Evolutionary conservation across 2,797 vertebrate genomes (phyloP), one percentile per base, ranked within the genome.

Genomic region (Rhabdomys pumilio): DNA sequence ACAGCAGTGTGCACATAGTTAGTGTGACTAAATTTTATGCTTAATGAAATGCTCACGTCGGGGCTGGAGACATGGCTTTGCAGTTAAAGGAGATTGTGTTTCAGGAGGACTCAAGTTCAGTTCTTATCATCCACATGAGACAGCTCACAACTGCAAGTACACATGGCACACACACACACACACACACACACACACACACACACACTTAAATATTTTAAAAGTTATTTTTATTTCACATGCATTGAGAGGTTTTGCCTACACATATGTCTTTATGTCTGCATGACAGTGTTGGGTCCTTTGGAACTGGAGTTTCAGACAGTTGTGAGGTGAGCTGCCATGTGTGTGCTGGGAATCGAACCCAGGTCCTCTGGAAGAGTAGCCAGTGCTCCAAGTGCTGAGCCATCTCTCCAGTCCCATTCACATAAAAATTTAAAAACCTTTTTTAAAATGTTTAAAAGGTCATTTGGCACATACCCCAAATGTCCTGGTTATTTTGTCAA

Each of bases 1-100:
- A 6, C 3, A 0, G 11, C 44, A 1, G 1, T 5, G 26, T 38
- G 57, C 7, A 41, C 2, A 53, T 12, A 41, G 8, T 19, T 3
- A 14, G 5, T 9, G 13, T n/a, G 67, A 20, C 31, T 0, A 24
- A 24, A 13, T 20, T 2, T 3, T 4, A 73, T 22, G 7, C 15
- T 38, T 55, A 14, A 22, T 20, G 7, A 75, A 41, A 6, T 1
- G 3, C 14, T 20, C 55, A 57, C 41, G 29, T 0, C 41, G 22
- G 44, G 57, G 57, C 73, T 44, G 38, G 53, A 22, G 50, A 44
- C 38, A 50, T 1, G 12, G 38, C n/a, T 75, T 41, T 41, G 69
- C 31, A 17, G 41, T 72, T 41, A 19, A 73, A 69, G 53, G 38
- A 31, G 29, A 11, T 14, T 24, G 57, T 47, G 44, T 5, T 22